Base-by-base conservation (phyloP, 2,113 vertebrate species). In the Gymnogyps californianus region DNA sequence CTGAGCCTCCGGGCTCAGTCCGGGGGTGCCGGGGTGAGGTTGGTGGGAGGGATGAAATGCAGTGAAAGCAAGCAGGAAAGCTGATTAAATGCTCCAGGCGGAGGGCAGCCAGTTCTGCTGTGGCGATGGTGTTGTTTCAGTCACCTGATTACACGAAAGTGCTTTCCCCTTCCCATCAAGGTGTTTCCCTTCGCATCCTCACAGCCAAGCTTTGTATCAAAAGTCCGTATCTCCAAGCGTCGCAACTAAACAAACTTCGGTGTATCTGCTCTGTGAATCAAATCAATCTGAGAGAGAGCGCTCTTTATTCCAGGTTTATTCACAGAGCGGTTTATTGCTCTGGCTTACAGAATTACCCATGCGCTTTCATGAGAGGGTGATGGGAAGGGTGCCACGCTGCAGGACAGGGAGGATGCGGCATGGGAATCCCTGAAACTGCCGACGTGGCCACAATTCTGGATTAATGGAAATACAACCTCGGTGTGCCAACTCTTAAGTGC, bases 251-350 rank as follows among this genome's bases (percentile, higher is more conserved):
- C 62, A 6, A 15, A 18, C 24, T 16, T 44, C 0, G 4, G 2
- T 44, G n/a, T 74, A 0, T 24, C 46, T 7, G 34, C 21, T 87
- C 44, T 6, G 6, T 14, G 40, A 32, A 32, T 40, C 58, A 3
- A 1, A 8, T 51, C 16, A 1, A 0, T 14, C 13, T 19, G 52
- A 20, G 17, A 15, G 61, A 8, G 2, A 7, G n/a, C 7, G 1
- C 28, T 36, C 14, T 52, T 26, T 58, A 28, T 34, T 38, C 22
- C 7, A 10, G 26, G 17, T 6, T 74, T 65, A 7, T 11, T 61
- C 54, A 6, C 17, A 2, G 52, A 28, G 77, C 2, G 5, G 5
- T 17, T 58, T 54, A 5, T 31, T 49, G 51, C 13, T 34, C 38
- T 42, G 19, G 47, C 13, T 36, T 42, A 13, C 18, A 24, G 84